These are phyloP conservation scores for Ormyrus labotus DNA, from an alignment of 2,888 invertebrate genomes.

Conservation along the genomic window DNA sequence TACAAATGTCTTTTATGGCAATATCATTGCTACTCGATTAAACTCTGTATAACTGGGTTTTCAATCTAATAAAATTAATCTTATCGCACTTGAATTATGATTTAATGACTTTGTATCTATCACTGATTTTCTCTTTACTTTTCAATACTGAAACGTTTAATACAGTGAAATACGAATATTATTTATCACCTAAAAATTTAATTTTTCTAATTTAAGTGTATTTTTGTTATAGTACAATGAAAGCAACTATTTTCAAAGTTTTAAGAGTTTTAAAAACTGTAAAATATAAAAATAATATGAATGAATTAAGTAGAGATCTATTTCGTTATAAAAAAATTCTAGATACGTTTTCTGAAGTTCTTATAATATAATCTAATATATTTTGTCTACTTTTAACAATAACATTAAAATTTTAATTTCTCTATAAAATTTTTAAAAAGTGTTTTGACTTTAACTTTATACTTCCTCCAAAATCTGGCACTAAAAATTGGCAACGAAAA, in stretches of 20 bases:
- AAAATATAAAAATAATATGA: neutral
- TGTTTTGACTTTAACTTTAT: neutral
- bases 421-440: conserved; percentile 3
- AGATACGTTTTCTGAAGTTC: too few relatives aligned
- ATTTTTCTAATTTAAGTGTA: conserved; percentile 8
- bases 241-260: neutral
- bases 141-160: conserved; percentile 12
- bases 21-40: conserved; percentile 40
- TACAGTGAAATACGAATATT: neutral
- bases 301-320: too few relatives aligned
- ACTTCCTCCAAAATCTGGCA: neutral
- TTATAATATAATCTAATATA: too few relatives aligned
- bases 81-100: conserved; percentile 43
- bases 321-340: too few relatives aligned
- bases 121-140: neutral
- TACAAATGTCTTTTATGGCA: conserved; percentile 51
- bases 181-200: neutral
- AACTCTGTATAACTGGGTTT: conserved; percentile 50
- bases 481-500: conserved; percentile 16
- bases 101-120: conserved; percentile 16
- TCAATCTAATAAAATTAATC: conserved; percentile 51
- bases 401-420: neutral
- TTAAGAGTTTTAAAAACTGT: neutral
- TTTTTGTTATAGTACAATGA: conserved; percentile 13
- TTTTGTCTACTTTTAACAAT: neutral